phyloP scores from a whole-genome alignment of 2,797 vertebrate genomes.

The Antrozous pallidus region DNA sequence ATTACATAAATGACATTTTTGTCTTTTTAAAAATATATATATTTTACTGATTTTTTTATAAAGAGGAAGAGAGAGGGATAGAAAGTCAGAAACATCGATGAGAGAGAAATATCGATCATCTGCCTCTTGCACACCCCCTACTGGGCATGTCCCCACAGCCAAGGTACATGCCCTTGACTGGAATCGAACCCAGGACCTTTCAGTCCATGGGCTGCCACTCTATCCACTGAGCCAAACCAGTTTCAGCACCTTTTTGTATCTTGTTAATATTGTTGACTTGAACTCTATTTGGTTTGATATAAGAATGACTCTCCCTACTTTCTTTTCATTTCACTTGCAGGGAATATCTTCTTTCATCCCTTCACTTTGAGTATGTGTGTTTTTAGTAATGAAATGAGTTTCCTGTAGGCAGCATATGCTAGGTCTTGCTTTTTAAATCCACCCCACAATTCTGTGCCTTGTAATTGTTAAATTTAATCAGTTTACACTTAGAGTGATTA shows the following conservation, averaged over 20 bases:
- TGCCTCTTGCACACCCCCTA: no score
- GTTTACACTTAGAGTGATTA: not conserved
- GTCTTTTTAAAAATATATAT: no score
- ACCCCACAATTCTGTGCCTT: not conserved
- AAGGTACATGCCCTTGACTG: no score
- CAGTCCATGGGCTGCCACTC: no score
- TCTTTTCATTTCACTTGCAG: not conserved
- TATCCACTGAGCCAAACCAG: no score
- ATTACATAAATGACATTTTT: no score
- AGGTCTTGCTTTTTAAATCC: not conserved
- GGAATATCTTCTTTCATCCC: not conserved
- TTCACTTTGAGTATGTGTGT: not conserved
- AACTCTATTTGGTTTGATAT: not conserved
- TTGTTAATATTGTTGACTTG: not conserved
- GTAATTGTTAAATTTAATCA: not conserved
- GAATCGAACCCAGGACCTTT: no score
- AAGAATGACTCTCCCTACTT: not conserved
- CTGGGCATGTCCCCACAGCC: no score
- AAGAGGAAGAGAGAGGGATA: no score
- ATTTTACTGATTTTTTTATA: no score
- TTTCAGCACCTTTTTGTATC: not conserved
- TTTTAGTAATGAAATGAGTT: not conserved
- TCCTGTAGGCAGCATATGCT: not conserved
- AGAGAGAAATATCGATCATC: no score
- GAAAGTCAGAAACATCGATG: no score